Evolutionary conservation across 2,888 invertebrate genomes (phyloP).

Genomic region (Eumerus sabulonum): DNA sequence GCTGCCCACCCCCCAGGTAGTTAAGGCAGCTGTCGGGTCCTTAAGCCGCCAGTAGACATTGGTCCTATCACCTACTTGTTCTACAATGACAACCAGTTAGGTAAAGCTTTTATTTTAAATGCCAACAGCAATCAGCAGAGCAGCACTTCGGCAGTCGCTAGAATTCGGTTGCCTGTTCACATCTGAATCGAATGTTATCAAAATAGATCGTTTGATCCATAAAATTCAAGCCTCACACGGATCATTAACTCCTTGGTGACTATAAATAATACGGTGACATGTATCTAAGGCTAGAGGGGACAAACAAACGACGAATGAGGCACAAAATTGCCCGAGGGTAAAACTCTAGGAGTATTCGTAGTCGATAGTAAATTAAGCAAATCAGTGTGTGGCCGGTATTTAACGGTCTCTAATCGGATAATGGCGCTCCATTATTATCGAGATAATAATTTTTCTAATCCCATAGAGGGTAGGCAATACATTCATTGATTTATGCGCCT

Average conservation of each 20-base stretch:
- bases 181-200: conserved; percentile 30
- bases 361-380: conserved; percentile 24
- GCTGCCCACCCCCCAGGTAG: neutral
- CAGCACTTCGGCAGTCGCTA: neutral
- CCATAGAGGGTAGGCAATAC: too few species aligned
- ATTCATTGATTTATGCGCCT: too few species aligned
- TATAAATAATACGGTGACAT: conserved; percentile 50
- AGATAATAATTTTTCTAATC: conserved; percentile 17
- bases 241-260: conserved; percentile 46
- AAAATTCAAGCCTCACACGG: conserved; percentile 55
- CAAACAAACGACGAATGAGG: conserved; percentile 19
- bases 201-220: conserved; percentile 65
- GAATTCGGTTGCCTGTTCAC: conserved; percentile 21
- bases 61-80: too few species aligned
- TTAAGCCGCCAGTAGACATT: too few species aligned
- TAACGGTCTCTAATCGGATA: conserved; percentile 9
- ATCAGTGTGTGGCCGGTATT: conserved; percentile 37
- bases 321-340: conserved; percentile 10
- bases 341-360: neutral
- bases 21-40: too few species aligned
- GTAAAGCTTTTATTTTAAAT: conserved; percentile 57
- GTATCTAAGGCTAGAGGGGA: conserved; percentile 27
- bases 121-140: conserved; percentile 54
- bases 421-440: conserved; percentile 20
- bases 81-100: conserved; percentile 1